phyloP scores from a whole-genome alignment of 2,113 vertebrate species.

The Dasyornis broadbenti region DNA sequence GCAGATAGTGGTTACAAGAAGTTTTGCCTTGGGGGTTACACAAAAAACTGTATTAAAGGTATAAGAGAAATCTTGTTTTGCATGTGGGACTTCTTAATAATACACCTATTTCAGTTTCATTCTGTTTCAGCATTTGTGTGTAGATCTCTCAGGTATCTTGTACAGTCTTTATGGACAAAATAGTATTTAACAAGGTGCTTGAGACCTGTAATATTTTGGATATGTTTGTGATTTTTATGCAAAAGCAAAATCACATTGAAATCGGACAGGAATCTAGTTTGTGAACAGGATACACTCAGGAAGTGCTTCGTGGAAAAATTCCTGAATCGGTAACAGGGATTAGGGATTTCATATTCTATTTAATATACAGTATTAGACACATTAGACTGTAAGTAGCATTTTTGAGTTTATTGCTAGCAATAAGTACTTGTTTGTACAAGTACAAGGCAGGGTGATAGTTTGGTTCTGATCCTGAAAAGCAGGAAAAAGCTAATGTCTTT shows the following conservation, averaged over 20 bases:
- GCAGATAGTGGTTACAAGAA: not conserved
- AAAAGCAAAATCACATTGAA: not conserved
- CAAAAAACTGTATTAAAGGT: not conserved
- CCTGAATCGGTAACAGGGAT: not conserved
- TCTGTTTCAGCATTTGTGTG: not conserved
- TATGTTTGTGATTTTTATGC: not conserved
- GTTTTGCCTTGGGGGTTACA: not conserved
- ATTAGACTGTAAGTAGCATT: not conserved
- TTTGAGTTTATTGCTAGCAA: not conserved
- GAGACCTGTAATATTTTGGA: not conserved
- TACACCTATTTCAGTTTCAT: not conserved
- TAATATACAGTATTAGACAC: not conserved
- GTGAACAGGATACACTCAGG: not conserved
- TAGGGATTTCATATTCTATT: not conserved
- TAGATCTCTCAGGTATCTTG: not conserved
- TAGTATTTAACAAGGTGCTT: not conserved
- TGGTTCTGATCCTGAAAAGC: not conserved
- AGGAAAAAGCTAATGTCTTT: not conserved
- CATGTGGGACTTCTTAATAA: not conserved
- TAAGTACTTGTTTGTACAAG: not conserved
- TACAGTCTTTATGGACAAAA: not conserved
- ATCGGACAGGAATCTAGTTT: not conserved
- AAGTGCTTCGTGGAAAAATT: slow-evolving; percentile 4
- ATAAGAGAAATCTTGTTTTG: not conserved
- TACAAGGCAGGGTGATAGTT: not conserved